Evolutionary conservation across 2,797 vertebrate genomes (phyloP), one percentile per base, ranked within the genome.

Genomic region (Chiroxiphia lanceolata): DNA sequence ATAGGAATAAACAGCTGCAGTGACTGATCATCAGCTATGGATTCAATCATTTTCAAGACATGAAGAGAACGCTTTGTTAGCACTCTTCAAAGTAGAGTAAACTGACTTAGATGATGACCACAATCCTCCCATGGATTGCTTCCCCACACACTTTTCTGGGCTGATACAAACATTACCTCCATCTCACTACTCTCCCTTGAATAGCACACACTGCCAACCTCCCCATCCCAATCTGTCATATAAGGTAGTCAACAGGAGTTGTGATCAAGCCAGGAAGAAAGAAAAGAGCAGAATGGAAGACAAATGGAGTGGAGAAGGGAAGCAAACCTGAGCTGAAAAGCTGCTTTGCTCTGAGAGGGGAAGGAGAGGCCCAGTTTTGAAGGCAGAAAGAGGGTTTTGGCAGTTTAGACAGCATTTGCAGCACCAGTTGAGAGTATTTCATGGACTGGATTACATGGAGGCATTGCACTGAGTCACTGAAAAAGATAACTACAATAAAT

Each of bases 1-100:
- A 84, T 51, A 76, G 9, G 38, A 81, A 86, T 65, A 67, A 70
- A 65, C n/a, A 92, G n/a, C 44, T 87, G 25, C 87, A 82, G 36
- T 25, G 19, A 21, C 40, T 57, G 51, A 65, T 64, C 6, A 0
- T 59, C 71, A 87, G 47, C 47, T 42, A 38, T 2, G 79, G 36
- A 64, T 83, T 23, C 76, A 34, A 31, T 47, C 1, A 76, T 51
- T 72, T 59, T 84, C 60, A 92, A 71, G 64, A 85, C 33, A 56
- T 42, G 70, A 89, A 70, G 68, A 83, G 31, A 80, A 80, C 7
- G 1, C 29, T 25, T 8, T 33, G 27, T 29, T 54, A 76, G 59
- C 36, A 22, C 25, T 34, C 53, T 74, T 78, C 81, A 60, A 60
- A 85, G 70, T 44, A 63, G 68, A 89, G 26, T 29, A 36, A 76